phyloP scores from a whole-genome alignment of 1,140 invertebrate genomes.

The Lucilia sericata region DNA sequence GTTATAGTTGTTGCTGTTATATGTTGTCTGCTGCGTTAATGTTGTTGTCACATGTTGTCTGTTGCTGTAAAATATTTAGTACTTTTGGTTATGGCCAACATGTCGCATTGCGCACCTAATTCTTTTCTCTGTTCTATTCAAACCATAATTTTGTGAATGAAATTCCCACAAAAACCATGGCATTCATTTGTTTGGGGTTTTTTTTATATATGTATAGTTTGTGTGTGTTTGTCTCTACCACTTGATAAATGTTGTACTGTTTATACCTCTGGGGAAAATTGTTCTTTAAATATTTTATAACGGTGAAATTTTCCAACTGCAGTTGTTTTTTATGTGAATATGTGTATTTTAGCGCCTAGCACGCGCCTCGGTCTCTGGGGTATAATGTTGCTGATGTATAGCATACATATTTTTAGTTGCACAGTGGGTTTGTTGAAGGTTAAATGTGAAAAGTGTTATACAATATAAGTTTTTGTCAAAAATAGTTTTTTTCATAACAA shows the following conservation, averaged over 20 bases:
- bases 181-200: neutral
- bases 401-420: neutral
- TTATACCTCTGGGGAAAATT: neutral
- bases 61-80: conserved; percentile 13
- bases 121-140: neutral
- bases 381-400: neutral
- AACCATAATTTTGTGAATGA: conserved; percentile 1
- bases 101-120: conserved; percentile 12
- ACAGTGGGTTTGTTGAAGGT: neutral
- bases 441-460: too few relatives aligned
- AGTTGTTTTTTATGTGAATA: neutral
- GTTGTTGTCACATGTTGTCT: neutral
- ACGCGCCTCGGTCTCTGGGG: neutral
- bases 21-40: neutral
- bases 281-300: conserved; percentile 25
- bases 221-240: neutral
- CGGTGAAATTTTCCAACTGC: conserved; percentile 14
- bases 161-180: conserved; percentile 7
- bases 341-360: conserved; percentile 18
- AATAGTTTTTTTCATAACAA: too few relatives aligned
- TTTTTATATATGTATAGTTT: neutral
- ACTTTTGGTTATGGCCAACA: neutral
- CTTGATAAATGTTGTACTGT: neutral
- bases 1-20: neutral
- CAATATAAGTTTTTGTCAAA: too few relatives aligned